Percentiles rank a stretch among this genome's conserved stretches.
Conservation (phyloP, 2,888 invertebrate species). For the Heliothis peltigera region DNA sequence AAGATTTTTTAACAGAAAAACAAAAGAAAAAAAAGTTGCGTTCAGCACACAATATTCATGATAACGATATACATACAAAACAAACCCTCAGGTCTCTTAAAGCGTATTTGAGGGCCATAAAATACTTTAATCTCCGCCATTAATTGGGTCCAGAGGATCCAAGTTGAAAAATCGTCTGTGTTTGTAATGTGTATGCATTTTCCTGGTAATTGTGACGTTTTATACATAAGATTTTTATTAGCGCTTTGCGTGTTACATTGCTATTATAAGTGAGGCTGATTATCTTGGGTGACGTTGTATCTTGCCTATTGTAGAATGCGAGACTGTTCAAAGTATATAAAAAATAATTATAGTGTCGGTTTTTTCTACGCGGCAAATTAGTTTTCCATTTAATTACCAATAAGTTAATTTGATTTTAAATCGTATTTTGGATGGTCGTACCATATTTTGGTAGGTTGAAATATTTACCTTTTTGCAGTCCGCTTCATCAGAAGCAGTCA, state of each 20-base stretch:
- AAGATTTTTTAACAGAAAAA: too few relatives aligned
- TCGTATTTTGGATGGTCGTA: background rate
- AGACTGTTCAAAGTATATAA: constrained; percentile 17
- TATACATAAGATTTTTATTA: constrained; percentile 67
- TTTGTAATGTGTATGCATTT: constrained; percentile 65
- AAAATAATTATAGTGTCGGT: constrained; percentile 10
- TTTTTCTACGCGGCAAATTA: constrained; percentile 22
- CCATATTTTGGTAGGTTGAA: too few relatives aligned
- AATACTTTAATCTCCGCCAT: constrained; percentile 66
- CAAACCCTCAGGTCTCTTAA: constrained; percentile 56
- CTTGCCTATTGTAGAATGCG: constrained; percentile 25
- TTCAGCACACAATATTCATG: too few relatives aligned
- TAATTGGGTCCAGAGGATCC: constrained; percentile 54
- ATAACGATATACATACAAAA: too few relatives aligned
- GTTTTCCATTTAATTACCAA: background rate
- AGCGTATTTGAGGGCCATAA: constrained; percentile 60
- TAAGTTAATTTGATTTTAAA: background rate
- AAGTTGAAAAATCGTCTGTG: constrained; percentile 62
- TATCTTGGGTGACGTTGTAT: constrained; percentile 26
- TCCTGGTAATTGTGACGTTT: constrained; percentile 75
- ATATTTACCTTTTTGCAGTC: too few relatives aligned
- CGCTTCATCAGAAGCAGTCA: too few relatives aligned
- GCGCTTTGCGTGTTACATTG: constrained; percentile 64
- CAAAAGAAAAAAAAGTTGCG: too few relatives aligned
- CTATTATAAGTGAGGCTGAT: constrained; percentile 60